Base-by-base conservation (phyloP, 2,113 vertebrate genomes). In the Bolborhynchus lineola region DNA sequence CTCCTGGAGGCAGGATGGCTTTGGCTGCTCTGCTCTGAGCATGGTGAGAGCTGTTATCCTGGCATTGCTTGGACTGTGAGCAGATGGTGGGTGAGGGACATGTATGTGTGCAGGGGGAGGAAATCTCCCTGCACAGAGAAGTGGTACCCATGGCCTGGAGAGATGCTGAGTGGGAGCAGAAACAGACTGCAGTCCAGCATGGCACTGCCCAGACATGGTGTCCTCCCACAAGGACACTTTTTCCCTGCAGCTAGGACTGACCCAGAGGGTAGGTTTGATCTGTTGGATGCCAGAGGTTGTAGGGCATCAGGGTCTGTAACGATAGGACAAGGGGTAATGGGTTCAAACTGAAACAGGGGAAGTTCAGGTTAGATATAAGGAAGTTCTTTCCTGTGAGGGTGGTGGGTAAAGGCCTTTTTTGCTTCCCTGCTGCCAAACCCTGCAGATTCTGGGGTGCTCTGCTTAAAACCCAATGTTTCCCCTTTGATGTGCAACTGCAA, bases 161-260 rank as follows among this genome's bases (percentile, higher is more conserved):
- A 62, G 33, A 14, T 25, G 25, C 80, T 52, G 67, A 53, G 35
- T 1, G 2, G 37, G 37, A 64, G 49, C 59, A 90, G 55, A 64
- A 53, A 4, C 18, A 42, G 44, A 55, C 17, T 10, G 44, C 86
- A 77, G 31, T 33, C 19, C 49, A 44, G n/a, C n/a, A 82, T 41
- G 39, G 12, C 0, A 1, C 19, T 52, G 59, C 37, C 24, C 78
- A 52, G 46, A 52, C 23, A 47, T 12, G 11, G 8, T 53, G 47
- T 42, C 50, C 16, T 50, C 25, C 14, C n/a, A 16, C 6, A 9
- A 42, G 4, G 59, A n/a, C 74, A 35, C 33, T 63, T 68, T 91
- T 52, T 52, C 12, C 31, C 39, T n/a, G 39, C 28, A 50, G 18
- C 4, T 41, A 26, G 35, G 42, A 42, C 21, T 0, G 0, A 55